Conservation (phyloP, 2,113 vertebrate species). For the Neopipo cinnamomea region DNA sequence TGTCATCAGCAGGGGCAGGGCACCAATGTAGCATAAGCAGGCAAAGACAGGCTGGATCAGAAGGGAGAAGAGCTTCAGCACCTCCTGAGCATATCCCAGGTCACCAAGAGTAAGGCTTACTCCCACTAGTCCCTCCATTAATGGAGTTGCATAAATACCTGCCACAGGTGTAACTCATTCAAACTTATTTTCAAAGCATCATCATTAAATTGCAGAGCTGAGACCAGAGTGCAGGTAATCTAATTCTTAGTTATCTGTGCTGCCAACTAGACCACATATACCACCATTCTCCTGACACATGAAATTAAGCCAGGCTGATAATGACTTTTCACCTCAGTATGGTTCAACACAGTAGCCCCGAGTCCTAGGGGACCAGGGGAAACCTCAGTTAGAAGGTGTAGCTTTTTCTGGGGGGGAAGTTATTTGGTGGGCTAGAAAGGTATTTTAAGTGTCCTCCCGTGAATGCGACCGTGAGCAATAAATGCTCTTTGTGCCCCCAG, state of each 20-base stretch:
- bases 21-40: fast-evolving
- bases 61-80: neutral
- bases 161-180: neutral
- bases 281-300: neutral
- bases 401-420: neutral
- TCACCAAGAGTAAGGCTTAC: fast-evolving
- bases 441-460: neutral
- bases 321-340: neutral
- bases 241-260: neutral
- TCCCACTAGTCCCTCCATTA: neutral
- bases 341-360: neutral
- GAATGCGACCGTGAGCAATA: neutral
- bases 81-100: neutral
- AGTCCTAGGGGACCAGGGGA: neutral
- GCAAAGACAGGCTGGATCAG: neutral
- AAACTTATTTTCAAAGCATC: neutral
- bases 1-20: neutral
- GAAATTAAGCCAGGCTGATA: neutral
- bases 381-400: neutral
- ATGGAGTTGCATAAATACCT: neutral
- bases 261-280: neutral
- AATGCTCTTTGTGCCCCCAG: neutral
- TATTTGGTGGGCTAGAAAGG: neutral
- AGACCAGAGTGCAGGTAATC: neutral
- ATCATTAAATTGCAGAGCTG: neutral